A percentile compares a stretch with the other conserved stretches of the same genome.
Conservation (phyloP, 2,888 invertebrate species). For the Plebejus anna region DNA sequence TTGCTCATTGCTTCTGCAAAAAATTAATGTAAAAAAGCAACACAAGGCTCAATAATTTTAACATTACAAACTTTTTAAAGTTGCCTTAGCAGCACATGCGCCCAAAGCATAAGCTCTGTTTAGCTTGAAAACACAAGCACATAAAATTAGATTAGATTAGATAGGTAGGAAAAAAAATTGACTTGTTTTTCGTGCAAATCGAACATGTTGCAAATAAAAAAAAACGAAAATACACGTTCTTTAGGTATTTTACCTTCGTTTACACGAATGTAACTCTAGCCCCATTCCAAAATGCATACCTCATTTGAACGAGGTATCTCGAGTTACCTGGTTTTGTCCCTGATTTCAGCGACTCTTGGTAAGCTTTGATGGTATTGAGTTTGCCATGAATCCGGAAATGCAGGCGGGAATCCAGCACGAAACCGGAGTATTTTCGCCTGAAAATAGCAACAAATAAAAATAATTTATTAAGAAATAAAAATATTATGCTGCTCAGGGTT, state of each 20-base stretch:
- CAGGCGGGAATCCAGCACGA: conserved; percentile 91
- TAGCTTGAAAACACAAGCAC: not conserved
- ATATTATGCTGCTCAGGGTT: too few species aligned
- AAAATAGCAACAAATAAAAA: conserved; percentile 41
- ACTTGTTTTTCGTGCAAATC: too few species aligned
- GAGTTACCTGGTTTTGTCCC: not conserved
- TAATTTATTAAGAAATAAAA: too few species aligned
- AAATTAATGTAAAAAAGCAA: too few species aligned
- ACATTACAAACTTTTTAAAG: too few species aligned
- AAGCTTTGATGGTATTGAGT: conserved; percentile 55
- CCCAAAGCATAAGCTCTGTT: not conserved
- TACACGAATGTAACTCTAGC: not conserved
- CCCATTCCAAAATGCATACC: conserved; percentile 10
- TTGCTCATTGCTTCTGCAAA: too few species aligned
- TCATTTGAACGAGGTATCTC: not conserved
- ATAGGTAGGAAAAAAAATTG: too few species aligned
- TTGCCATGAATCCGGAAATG: conserved; percentile 94
- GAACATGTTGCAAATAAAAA: not conserved
- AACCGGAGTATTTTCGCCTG: conserved; percentile 93
- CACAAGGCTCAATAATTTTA: too few species aligned
- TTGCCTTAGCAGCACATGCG: not conserved
- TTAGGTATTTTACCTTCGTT: not conserved
- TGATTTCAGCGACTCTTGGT: not conserved
- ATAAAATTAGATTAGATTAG: not conserved
- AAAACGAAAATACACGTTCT: not conserved